Conservation (phyloP, 2,888 invertebrate species). For the Dynastes maya region DNA sequence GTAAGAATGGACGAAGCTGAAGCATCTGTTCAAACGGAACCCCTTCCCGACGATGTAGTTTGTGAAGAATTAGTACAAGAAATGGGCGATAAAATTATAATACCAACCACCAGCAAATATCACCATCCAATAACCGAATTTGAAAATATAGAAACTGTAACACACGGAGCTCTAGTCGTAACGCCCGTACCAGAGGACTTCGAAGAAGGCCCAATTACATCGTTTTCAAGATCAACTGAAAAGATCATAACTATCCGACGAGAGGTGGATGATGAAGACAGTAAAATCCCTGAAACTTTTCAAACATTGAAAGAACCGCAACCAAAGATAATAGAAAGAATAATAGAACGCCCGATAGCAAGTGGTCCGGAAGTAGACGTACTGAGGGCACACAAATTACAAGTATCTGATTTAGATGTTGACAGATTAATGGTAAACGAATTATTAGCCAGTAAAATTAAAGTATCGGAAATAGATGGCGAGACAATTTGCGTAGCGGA, state of each 20-base stretch:
- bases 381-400: slow-evolving; percentile 77
- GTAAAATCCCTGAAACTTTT: slow-evolving; percentile 66
- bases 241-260: slow-evolving; percentile 62
- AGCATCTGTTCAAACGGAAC: slow-evolving; percentile 89
- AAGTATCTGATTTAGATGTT: slow-evolving; percentile 84
- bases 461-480: slow-evolving; percentile 87
- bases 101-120: slow-evolving; percentile 69
- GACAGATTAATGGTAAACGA: slow-evolving; percentile 85
- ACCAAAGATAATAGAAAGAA: slow-evolving; percentile 56
- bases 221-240: slow-evolving; percentile 58
- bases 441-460: slow-evolving; percentile 84
- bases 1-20: slow-evolving; percentile 76
- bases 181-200: slow-evolving; percentile 67
- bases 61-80: slow-evolving; percentile 75
- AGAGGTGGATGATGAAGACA: slow-evolving; percentile 61
- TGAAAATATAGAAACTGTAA: slow-evolving; percentile 76
- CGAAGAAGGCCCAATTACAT: slow-evolving; percentile 54
- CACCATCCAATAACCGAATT: slow-evolving; percentile 76
- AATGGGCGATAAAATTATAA: slow-evolving; percentile 62
- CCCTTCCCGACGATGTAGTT: slow-evolving; percentile 84
- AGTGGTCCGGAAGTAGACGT: slow-evolving; percentile 63
- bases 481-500: slow-evolving; percentile 82
- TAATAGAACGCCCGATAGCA: slow-evolving; percentile 60
- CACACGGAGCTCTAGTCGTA: slow-evolving; percentile 79
- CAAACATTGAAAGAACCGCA: slow-evolving; percentile 62